phyloP scores from a whole-genome alignment of 23 tunicate species.

The Trididemnum miniatum region DNA sequence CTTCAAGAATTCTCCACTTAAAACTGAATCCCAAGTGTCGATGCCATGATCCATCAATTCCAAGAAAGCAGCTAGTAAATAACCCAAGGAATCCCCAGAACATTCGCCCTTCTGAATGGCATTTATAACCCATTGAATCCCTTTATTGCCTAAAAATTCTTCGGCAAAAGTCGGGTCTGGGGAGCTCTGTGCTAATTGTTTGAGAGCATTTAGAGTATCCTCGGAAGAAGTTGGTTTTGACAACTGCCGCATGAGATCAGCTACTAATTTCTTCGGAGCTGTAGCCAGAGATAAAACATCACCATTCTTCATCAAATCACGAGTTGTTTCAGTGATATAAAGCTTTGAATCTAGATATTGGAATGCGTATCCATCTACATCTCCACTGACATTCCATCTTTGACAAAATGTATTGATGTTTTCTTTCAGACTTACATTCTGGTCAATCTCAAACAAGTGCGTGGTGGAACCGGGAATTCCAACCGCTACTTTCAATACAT shows the following conservation, averaged over 20 bases:
- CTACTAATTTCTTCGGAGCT: slow-evolving; percentile 60
- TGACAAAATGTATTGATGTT: slow-evolving; percentile 59
- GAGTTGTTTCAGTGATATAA: slow-evolving; percentile 75
- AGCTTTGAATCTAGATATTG: slow-evolving; percentile 54
- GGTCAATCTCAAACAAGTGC: slow-evolving; percentile 72
- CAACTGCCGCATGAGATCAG: slow-evolving; percentile 16
- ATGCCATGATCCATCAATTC: slow-evolving; percentile 76
- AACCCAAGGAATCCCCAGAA: slow-evolving; percentile 52
- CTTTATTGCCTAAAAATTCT: slow-evolving; percentile 56
- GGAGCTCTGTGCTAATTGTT: slow-evolving; percentile 53
- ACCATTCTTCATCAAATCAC: slow-evolving; percentile 74
- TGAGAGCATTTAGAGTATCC: slow-evolving; percentile 55
- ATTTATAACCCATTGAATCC: slow-evolving; percentile 49
- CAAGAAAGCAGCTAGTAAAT: slow-evolving; percentile 59
- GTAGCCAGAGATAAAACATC: slow-evolving; percentile 56
- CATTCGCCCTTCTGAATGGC: slow-evolving; percentile 45
- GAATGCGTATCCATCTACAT: slow-evolving; percentile 53
- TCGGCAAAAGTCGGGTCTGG: slow-evolving; percentile 88
- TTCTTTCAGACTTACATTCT: slow-evolving; percentile 53
- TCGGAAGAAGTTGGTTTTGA: slow-evolving; percentile 32
- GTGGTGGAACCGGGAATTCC: slow-evolving; percentile 33
- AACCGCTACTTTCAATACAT: slow-evolving; percentile 87
- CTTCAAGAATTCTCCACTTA: slow-evolving; percentile 46
- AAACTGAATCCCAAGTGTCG: slow-evolving; percentile 35
- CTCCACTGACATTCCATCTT: slow-evolving; percentile 41